phyloP scores from a whole-genome alignment of 2,888 invertebrate genomes.

The Eristalis tenax region DNA sequence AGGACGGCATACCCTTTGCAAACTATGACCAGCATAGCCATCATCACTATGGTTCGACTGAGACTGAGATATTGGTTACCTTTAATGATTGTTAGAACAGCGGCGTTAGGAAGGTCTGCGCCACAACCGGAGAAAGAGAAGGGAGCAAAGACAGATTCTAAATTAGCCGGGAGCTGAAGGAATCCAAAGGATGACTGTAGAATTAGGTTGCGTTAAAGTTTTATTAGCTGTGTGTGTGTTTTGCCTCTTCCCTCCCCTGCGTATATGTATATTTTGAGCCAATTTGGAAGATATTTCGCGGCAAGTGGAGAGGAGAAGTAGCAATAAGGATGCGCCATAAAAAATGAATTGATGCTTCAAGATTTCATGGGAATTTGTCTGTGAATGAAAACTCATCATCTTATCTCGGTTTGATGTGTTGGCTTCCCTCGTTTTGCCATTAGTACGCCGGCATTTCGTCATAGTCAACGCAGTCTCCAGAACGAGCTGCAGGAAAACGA shows the following conservation, averaged over 20 bases:
- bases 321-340: neutral
- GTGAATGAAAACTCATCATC: conserved; percentile 63
- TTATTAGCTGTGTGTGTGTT: conserved; percentile 17
- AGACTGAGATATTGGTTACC: conserved; percentile 25
- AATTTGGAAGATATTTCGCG: conserved; percentile 42
- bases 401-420: neutral
- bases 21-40: conserved; percentile 28
- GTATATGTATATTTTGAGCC: neutral
- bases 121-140: neutral
- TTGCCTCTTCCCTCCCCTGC: neutral
- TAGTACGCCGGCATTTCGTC: conserved; percentile 6
- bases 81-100: conserved; percentile 13
- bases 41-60: conserved; percentile 34
- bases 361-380: conserved; percentile 56
- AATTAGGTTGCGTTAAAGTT: conserved; percentile 50
- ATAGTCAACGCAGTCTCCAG: neutral
- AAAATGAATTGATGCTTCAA: conserved; percentile 30
- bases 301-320: neutral
- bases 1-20: conserved; percentile 25
- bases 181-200: conserved; percentile 30
- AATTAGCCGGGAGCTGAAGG: conserved; percentile 35
- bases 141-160: conserved; percentile 16
- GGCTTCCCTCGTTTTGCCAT: no score
- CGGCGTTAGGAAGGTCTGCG: neutral
- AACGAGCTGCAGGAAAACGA: neutral